phyloP scores from a whole-genome alignment of 1,140 invertebrate species.

The Zaprionus kolodkinae region DNA sequence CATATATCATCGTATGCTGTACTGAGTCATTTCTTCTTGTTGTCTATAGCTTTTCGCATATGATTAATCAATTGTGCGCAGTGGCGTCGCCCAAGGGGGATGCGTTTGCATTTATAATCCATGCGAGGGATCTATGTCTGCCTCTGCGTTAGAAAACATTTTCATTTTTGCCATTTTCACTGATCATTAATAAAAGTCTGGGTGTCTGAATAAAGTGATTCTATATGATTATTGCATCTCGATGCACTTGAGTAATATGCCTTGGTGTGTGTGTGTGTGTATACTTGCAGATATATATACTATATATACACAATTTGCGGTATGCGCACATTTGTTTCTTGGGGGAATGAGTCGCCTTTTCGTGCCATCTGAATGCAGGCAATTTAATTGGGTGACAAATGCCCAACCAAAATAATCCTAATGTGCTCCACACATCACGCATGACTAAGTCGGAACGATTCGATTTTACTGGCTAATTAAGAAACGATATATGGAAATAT shows the following conservation, averaged over 20 bases:
- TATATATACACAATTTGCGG: constrained; percentile 8
- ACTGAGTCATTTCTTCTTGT: constrained; percentile 44
- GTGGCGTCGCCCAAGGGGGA: constrained; percentile 28
- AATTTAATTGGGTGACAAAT: constrained; percentile 83
- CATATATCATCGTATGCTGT: constrained; percentile 29
- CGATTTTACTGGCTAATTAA: constrained; percentile 80
- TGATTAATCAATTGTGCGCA: constrained; percentile 54
- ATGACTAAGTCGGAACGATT: constrained; percentile 80
- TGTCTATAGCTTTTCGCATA: constrained; percentile 51
- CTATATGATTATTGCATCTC: constrained; percentile 64
- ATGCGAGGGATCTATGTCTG: background rate
- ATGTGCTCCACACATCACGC: constrained; percentile 72
- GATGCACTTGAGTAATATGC: constrained; percentile 62
- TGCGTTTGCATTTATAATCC: no score
- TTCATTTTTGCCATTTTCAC: constrained; percentile 70
- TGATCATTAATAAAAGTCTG: constrained; percentile 82
- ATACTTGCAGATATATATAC: background rate
- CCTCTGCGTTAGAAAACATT: constrained; percentile 46
- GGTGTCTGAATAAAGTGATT: constrained; percentile 45
- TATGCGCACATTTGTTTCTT: constrained; percentile 12
- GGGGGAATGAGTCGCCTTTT: constrained; percentile 38
- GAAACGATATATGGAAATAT: constrained; percentile 55
- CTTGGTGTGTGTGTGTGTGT: constrained; percentile 1
- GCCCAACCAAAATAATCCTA: constrained; percentile 71
- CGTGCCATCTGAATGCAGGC: constrained; percentile 47